Evolutionary conservation across 1,140 invertebrate genomes (phyloP).

Genomic region (Nymphalis io): DNA sequence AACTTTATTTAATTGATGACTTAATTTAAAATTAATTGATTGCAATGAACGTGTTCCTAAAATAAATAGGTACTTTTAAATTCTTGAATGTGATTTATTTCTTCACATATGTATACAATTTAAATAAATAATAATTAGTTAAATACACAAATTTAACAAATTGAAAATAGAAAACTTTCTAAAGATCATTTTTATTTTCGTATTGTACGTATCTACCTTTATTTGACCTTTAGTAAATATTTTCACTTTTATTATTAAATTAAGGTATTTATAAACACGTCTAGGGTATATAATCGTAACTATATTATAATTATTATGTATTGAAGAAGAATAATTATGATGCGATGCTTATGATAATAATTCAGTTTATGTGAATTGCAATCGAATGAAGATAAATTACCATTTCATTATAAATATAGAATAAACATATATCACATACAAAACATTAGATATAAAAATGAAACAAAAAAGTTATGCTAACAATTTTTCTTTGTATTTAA

Average conservation of each 20-base stretch:
- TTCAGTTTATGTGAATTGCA: neutral
- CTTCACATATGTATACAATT: no score
- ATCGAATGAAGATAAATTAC: neutral
- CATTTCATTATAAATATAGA: neutral
- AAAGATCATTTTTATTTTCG: no score
- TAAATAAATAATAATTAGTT: no score
- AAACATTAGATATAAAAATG: neutral
- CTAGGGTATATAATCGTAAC: neutral
- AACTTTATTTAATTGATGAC: neutral
- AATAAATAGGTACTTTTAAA: neutral
- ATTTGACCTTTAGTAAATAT: neutral
- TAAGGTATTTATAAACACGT: neutral
- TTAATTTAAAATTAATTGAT: neutral
- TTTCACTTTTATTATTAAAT: neutral
- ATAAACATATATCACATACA: neutral
- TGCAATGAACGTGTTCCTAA: neutral
- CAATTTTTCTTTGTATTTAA: neutral
- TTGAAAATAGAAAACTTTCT: no score
- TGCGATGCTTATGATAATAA: neutral
- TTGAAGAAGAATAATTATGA: constrained; percentile 1
- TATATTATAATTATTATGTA: neutral
- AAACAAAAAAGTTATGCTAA: neutral
- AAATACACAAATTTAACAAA: no score
- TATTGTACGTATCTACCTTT: neutral
- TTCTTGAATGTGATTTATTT: no score